phyloP scores from a whole-genome alignment of 2,797 vertebrate species.

The Argentina silus region DNA sequence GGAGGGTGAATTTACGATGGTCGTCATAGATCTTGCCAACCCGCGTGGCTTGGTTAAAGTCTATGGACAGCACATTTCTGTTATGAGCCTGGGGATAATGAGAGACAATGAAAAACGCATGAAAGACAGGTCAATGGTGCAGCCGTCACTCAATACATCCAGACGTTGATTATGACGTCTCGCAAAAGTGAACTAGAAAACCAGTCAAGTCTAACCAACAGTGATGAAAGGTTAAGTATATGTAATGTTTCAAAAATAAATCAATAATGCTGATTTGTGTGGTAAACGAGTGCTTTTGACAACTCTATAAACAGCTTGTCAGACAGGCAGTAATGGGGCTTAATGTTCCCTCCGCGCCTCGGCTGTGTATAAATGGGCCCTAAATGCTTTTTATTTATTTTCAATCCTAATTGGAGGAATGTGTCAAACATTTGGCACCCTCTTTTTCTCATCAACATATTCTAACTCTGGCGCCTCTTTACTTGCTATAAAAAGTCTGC shows the following conservation, averaged over 20 bases:
- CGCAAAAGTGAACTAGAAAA: not conserved
- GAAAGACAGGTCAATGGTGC: not conserved
- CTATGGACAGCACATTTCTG: slow-evolving; percentile 96
- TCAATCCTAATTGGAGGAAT: not conserved
- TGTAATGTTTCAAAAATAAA: not conserved
- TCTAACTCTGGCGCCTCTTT: not conserved
- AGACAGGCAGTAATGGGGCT: slow-evolving; percentile 1
- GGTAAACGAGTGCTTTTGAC: not conserved
- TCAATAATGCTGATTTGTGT: not conserved
- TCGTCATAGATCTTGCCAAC: slow-evolving; percentile 98
- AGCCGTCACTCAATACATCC: not conserved
- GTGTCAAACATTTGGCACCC: not conserved
- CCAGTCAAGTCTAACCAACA: not conserved
- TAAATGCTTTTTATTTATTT: not conserved
- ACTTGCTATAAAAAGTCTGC: not conserved
- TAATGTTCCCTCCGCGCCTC: slow-evolving; percentile 1
- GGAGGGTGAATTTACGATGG: slow-evolving; percentile 96
- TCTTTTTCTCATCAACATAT: not conserved
- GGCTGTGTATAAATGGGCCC: slow-evolving; percentile 2
- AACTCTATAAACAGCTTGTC: not conserved
- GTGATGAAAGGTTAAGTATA: not conserved
- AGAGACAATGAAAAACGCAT: not conserved
- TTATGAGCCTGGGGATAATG: slow-evolving; percentile 87
- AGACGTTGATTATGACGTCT: not conserved
- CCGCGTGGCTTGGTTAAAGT: slow-evolving; percentile 92